Base-by-base conservation (phyloP, 2,888 invertebrate genomes). In the Leucozona laternaria region DNA sequence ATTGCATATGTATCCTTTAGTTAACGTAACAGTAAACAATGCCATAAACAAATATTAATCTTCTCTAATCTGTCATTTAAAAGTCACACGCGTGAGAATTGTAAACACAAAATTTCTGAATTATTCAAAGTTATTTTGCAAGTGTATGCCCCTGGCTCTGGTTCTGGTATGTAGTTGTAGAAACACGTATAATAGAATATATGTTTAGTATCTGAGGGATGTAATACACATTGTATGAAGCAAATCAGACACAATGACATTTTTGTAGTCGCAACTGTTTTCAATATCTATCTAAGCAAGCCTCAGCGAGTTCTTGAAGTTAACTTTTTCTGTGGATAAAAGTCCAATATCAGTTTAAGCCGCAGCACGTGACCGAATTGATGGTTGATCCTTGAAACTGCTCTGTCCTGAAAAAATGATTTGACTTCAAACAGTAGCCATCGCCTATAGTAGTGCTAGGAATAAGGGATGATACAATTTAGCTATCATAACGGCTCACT, bases 61-160 rank as follows among this genome's bases (percentile, higher is more conserved):
- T 90, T 90, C 90, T 91, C 91, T 91, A 92, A 92, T 92, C 91
- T 92, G 91, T 91, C 91, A 92, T 92, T 92, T 91, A 91, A 91
- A 91, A 92, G 92, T 92, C 92, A 92, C 91, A 91, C 91, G 92
- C 92, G 92, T 92, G 92, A 92, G 92, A 92, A 92, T 89, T 90
- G 92, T 91, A 92, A 92, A 92, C 92, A 92, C 66, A 73, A 43
- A 73, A 78, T 31, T 57, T 40, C 70, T 55, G 22, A 76, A 83
- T 73, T 73, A 48, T 72, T 60, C 58, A 72, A 78, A 78, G 60
- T 48, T 68, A 31, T 53, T 17, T 55, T 79, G 75, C 58, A 80
- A 82, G 60, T 60, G 60, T 22, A 20, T 8, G 31, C n/a, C n/a
- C n/a, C n/a, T n/a, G n/a, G n/a, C n/a, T n/a, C n/a, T 31, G 4